phyloP scores from a whole-genome alignment of 2,797 vertebrate genomes.

The Acanthornis magna region DNA sequence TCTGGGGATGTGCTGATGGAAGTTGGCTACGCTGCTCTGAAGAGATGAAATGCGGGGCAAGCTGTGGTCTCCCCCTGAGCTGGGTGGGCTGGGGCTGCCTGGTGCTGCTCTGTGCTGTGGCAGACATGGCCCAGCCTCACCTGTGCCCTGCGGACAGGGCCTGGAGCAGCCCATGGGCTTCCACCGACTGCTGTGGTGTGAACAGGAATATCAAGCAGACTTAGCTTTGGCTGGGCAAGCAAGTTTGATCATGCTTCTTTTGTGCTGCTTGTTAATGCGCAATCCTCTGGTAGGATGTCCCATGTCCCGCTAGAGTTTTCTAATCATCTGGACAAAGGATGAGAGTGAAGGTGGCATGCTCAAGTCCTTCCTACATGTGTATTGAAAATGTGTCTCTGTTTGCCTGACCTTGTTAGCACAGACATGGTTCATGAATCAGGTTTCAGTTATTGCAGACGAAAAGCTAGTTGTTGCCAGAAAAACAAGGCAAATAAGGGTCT shows the following conservation, averaged over 20 bases:
- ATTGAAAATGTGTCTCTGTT: not conserved
- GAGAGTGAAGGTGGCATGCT: accelerated
- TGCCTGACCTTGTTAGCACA: not conserved
- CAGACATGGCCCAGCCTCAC: not conserved
- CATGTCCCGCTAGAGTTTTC: not conserved
- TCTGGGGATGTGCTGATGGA: accelerated
- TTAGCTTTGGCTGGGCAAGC: accelerated
- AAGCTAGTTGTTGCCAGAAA: not conserved
- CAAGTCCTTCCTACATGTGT: accelerated
- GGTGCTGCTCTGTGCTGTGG: accelerated
- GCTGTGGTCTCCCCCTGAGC: accelerated
- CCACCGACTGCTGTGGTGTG: accelerated
- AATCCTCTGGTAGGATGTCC: not conserved
- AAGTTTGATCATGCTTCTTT: not conserved
- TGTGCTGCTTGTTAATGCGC: not conserved
- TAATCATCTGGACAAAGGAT: too few relatives aligned
- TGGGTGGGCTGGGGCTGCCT: not conserved
- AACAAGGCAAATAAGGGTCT: not conserved
- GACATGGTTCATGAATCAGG: not conserved
- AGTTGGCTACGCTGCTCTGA: accelerated
- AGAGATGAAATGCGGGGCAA: too few relatives aligned
- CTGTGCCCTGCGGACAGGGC: accelerated
- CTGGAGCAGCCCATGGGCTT: too few relatives aligned
- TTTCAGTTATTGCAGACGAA: not conserved
- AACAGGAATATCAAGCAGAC: not conserved